Conservation (phyloP, 2,113 vertebrate genomes). For the Acrocephalus arundinaceus region DNA sequence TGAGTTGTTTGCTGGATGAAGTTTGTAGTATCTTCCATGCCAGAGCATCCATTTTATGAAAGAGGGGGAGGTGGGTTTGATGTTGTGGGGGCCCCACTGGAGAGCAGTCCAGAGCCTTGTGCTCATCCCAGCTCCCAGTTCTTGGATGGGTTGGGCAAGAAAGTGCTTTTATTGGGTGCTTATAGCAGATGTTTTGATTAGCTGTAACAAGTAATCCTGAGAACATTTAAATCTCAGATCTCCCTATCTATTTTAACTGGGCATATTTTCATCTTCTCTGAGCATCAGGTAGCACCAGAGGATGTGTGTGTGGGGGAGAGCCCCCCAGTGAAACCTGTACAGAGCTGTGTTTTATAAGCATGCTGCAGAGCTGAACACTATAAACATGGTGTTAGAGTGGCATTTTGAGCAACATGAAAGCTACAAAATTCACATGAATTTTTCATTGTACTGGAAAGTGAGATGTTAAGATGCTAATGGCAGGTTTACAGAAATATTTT, state of each 20-base stretch:
- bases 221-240: neutral
- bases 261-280: neutral
- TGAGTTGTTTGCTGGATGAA: neutral
- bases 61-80: neutral
- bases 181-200: slow-evolving; percentile 4
- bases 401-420: slow-evolving; percentile 40
- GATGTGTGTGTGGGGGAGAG: neutral
- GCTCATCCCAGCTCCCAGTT: neutral
- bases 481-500: slow-evolving; percentile 61
- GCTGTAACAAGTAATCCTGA: neutral
- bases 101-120: neutral
- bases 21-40: neutral
- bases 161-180: neutral
- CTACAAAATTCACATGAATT: slow-evolving; percentile 46
- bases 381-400: slow-evolving; percentile 33
- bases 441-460: slow-evolving; percentile 56
- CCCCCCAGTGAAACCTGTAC: neutral
- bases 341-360: slow-evolving; percentile 37
- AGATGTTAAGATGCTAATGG: slow-evolving; percentile 58
- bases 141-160: neutral
- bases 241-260: neutral
- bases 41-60: neutral
- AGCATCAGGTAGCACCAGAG: neutral
- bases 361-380: slow-evolving; percentile 16
- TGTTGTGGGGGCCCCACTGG: neutral